Evolutionary conservation across 2,888 invertebrate species (phyloP).

Genomic region (Drosophila siamana): DNA sequence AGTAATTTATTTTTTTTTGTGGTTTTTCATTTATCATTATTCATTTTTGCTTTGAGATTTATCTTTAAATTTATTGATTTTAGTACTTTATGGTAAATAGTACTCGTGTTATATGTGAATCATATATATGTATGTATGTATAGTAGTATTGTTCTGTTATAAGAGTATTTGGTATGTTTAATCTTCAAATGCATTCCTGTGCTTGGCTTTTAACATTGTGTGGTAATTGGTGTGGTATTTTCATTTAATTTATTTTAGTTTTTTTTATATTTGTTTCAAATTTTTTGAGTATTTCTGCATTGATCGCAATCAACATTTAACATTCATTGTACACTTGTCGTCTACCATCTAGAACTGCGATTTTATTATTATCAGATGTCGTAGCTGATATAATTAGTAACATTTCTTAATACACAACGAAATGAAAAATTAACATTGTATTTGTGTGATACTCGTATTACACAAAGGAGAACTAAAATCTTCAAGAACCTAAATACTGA

Average conservation of each 20-base stretch:
- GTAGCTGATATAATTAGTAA: slow-evolving; percentile 83
- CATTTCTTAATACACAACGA: slow-evolving; percentile 66
- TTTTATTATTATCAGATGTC: slow-evolving; percentile 85
- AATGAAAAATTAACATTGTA: slow-evolving; percentile 55
- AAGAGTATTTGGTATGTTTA: slow-evolving; percentile 50
- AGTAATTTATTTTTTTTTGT: slow-evolving; percentile 33
- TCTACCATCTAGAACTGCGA: slow-evolving; percentile 71
- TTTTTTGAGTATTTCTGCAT: slow-evolving; percentile 43
- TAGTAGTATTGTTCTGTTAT: slow-evolving; percentile 56
- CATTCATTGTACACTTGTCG: slow-evolving; percentile 75
- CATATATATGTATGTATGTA: slow-evolving; percentile 30
- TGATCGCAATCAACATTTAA: slow-evolving; percentile 67
- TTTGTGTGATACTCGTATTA: slow-evolving; percentile 34
- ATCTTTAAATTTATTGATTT: slow-evolving; percentile 24
- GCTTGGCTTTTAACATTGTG: slow-evolving; percentile 62
- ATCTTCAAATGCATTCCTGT: slow-evolving; percentile 68
- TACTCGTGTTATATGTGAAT: slow-evolving; percentile 30
- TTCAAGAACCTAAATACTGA: slow-evolving; percentile 44
- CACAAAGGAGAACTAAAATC: slow-evolving; percentile 48
- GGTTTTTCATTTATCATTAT: slow-evolving; percentile 7
- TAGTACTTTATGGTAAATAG: slow-evolving; percentile 33
- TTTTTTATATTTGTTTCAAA: slow-evolving; percentile 25
- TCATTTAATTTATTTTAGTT: slow-evolving; percentile 21
- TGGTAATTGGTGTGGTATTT: slow-evolving; percentile 44
- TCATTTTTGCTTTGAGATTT: background rate